Evolutionary conservation across 2,888 invertebrate genomes (phyloP), one percentile per base, ranked within the genome.

Genomic region (Xestia c-nigrum): DNA sequence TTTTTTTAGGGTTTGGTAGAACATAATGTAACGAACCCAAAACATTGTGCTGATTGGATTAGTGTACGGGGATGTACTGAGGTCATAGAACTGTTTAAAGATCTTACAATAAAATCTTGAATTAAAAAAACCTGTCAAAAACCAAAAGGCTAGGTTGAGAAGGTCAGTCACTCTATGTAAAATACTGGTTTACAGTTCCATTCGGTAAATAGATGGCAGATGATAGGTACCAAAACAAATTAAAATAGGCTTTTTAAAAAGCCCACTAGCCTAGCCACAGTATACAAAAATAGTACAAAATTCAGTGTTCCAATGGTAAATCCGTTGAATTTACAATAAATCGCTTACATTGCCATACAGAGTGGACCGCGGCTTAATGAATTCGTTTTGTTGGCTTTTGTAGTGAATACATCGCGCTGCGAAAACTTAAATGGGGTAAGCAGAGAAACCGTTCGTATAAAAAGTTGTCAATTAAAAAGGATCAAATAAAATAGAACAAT

Each of bases 321-420:
- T 52, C 63, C 63, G 61, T 50, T 24, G 72, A 50, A 64, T 66
- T 76, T 50, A 67, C 59, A 61, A 68, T 76, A 61, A 76, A 67
- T 76, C 50, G 78, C 7, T 67, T 77, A 14, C 67, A 66, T 66
- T 77, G 76, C 46, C 67, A 43, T 24, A 19, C 21, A 7, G 67
- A 43, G 31, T 3, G 31, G 43, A 67, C 67, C 78, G 50, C 50
- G n/a, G 59, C n/a, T 50, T 76, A 77, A 77, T 67, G 19, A 76
- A 78, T 67, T 77, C 67, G 59, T 67, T 76, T 59, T 67, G 67
- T 67, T 50, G 50, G 46, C 10, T n/a, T 59, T 67, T 67, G 47
- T 59, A 59, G 59, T n/a, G 47, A 67, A 67, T 43, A 31, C 14
- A 67, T 67, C 57, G 38, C 43, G 3, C 14, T 61, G 61, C 24